phyloP scores from a whole-genome alignment of 2,888 invertebrate species.

The Limenitis camilla region DNA sequence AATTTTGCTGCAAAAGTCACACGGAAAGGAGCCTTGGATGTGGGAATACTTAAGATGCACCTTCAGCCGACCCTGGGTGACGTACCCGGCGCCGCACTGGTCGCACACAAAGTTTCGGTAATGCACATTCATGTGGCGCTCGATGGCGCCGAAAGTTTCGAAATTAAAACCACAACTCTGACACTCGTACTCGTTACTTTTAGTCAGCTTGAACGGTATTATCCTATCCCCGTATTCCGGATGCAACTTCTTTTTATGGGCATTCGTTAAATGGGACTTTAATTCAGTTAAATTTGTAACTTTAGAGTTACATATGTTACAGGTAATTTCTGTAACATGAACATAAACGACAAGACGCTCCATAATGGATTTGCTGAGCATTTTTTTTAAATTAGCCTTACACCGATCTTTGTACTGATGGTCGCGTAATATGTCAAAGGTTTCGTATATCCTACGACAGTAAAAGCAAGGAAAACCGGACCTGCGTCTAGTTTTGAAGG shows the following conservation, averaged over 20 bases:
- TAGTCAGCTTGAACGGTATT: constrained; percentile 46
- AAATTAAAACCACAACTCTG: constrained; percentile 48
- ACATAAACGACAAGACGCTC: constrained; percentile 52
- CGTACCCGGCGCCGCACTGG: constrained; percentile 53
- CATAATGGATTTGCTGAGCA: constrained; percentile 37
- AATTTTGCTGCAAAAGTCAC: constrained; percentile 49
- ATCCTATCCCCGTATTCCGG: constrained; percentile 43
- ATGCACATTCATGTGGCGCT: constrained; percentile 56
- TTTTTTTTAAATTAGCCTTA: constrained; percentile 32
- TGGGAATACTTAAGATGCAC: constrained; percentile 51
- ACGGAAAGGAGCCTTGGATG: constrained; percentile 38
- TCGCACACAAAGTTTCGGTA: constrained; percentile 56
- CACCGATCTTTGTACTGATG: constrained; percentile 37
- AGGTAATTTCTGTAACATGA: constrained; percentile 45
- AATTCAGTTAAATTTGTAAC: constrained; percentile 38
- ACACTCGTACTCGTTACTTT: constrained; percentile 40
- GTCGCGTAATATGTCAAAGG: constrained; percentile 34
- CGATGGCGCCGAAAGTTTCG: constrained; percentile 56
- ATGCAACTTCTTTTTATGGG: constrained; percentile 46
- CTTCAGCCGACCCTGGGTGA: constrained; percentile 48
- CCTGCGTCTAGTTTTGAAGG: constrained; percentile 47
- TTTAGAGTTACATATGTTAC: constrained; percentile 37
- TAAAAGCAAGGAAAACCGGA: constrained; percentile 55
- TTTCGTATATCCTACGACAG: constrained; percentile 43
- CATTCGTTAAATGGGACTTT: constrained; percentile 41